Percentiles rank a stretch among this genome's conserved stretches.
Conservation (phyloP, 2,113 vertebrate genomes). For the Archilochus colubris region DNA sequence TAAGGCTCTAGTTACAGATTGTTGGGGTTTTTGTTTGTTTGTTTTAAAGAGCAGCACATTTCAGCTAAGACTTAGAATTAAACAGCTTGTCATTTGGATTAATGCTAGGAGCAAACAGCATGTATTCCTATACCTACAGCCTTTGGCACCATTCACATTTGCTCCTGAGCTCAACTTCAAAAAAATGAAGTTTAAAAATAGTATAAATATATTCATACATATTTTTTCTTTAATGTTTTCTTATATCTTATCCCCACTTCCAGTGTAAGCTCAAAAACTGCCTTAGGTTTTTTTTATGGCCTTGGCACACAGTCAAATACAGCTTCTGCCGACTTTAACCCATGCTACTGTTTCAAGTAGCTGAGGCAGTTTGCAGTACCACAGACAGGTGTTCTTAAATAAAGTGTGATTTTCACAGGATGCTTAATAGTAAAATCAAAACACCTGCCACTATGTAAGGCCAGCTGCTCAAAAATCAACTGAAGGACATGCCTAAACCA, state of each 20-base stretch:
- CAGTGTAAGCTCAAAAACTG: background rate
- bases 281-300: background rate
- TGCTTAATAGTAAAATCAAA: background rate
- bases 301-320: background rate
- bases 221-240: background rate
- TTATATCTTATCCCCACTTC: background rate
- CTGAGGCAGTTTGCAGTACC: background rate
- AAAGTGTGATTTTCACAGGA: background rate
- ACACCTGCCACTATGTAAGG: background rate
- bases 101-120: background rate
- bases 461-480: background rate
- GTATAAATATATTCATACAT: background rate
- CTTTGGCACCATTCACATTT: background rate
- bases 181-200: background rate
- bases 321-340: background rate
- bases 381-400: background rate
- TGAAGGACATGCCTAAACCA: background rate
- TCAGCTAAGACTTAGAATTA: background rate
- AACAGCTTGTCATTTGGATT: slow-evolving; percentile 1
- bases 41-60: background rate
- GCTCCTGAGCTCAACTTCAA: background rate
- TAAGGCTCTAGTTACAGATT: background rate
- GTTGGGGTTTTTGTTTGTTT: too few species aligned
- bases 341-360: background rate
- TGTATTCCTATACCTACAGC: background rate